These are phyloP conservation scores for Hylaeus volcanicus DNA, from an alignment of 1,140 invertebrate genomes.

Conservation along the genomic window DNA sequence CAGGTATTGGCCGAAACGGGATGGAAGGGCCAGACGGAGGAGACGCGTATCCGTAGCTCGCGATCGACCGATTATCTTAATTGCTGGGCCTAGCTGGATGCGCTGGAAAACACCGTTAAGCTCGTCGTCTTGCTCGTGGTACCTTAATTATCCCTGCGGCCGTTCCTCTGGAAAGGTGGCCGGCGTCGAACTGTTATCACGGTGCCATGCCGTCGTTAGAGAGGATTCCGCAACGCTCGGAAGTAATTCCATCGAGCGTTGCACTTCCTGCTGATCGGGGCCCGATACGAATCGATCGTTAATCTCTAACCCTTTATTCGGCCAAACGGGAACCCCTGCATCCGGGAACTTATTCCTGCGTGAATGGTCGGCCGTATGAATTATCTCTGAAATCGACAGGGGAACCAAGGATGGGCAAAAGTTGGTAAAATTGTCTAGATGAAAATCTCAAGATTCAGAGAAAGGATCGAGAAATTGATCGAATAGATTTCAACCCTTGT, in stretches of 20 bases:
- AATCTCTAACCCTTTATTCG: slow-evolving; percentile 26
- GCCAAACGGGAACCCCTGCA: neutral
- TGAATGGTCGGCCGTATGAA: neutral
- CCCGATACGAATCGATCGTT: slow-evolving; percentile 22
- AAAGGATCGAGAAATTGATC: too few relatives aligned
- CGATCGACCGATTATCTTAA: slow-evolving; percentile 65
- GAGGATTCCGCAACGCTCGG: slow-evolving; percentile 37
- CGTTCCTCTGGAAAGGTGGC: slow-evolving; percentile 39
- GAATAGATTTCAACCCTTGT: too few relatives aligned
- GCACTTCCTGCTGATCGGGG: slow-evolving; percentile 40
- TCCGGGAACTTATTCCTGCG: neutral
- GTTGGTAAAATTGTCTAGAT: too few relatives aligned
- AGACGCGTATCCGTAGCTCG: slow-evolving; percentile 12
- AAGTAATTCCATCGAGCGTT: slow-evolving; percentile 41
- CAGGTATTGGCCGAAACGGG: neutral
- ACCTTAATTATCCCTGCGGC: slow-evolving; percentile 63
- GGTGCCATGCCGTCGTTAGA: slow-evolving; percentile 19
- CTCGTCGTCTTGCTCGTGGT: slow-evolving; percentile 56
- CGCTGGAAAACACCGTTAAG: slow-evolving; percentile 62
- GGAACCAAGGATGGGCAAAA: too few relatives aligned
- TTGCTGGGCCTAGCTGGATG: slow-evolving; percentile 50
- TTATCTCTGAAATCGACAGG: neutral
- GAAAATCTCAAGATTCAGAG: too few relatives aligned
- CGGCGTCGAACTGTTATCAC: slow-evolving; percentile 48
- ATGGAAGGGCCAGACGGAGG: neutral